These are phyloP conservation scores for Aphidius gifuensis DNA, from an alignment of 1,140 invertebrate genomes.

Conservation along the genomic window DNA sequence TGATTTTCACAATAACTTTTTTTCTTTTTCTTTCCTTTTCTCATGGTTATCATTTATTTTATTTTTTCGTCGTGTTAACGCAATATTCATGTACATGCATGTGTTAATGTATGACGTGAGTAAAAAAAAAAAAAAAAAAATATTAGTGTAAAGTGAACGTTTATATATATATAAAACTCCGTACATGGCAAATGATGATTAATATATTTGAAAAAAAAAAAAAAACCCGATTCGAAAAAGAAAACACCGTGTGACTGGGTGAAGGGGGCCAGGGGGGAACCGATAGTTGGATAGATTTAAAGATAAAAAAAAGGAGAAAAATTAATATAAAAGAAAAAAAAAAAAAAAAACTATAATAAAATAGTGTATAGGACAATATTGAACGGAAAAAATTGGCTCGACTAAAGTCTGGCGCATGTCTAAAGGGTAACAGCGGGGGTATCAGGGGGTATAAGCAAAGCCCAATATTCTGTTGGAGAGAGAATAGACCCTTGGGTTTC, in stretches of 20 bases:
- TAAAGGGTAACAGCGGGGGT: conserved; percentile 12
- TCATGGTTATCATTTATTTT: too few species aligned
- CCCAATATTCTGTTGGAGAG: conserved; percentile 15
- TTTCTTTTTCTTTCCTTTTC: too few species aligned
- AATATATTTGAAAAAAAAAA: neutral
- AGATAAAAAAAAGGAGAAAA: neutral
- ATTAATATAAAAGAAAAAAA: neutral
- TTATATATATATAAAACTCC: too few species aligned
- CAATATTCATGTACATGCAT: too few species aligned
- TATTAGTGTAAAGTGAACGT: too few species aligned
- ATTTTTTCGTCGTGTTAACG: too few species aligned
- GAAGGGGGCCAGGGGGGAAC: neutral
- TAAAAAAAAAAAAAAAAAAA: neutral
- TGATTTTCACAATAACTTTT: neutral
- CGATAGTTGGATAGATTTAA: neutral
- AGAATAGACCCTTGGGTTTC: conserved; percentile 9
- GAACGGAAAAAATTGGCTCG: conserved; percentile 22
- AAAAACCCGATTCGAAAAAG: neutral
- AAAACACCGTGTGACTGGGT: neutral
- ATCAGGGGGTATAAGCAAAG: neutral
- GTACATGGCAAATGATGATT: too few species aligned
- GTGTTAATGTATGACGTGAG: neutral
- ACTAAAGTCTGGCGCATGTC: conserved; percentile 17
- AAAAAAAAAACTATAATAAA: neutral
- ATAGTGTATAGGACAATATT: conserved; percentile 14